Base-by-base conservation (phyloP, 30 jellyfish, hydroid and myxozoan genomes). In the Aurelia aurita region DNA sequence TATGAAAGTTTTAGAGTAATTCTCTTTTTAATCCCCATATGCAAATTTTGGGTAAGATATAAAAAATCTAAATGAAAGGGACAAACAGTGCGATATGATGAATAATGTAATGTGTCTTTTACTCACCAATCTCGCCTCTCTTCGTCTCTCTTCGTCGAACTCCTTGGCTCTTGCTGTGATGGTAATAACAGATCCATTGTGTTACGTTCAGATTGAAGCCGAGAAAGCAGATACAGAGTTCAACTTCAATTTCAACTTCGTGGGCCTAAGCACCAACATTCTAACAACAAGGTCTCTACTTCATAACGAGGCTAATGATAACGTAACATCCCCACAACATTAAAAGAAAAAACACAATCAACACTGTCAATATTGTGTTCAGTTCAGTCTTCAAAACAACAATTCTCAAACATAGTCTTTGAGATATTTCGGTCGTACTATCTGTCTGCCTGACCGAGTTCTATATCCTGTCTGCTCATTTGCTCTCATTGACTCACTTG, bases 381-480 rank as follows among this genome's bases (percentile, higher is more conserved):
- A 47, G 55, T 16, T 74, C 86, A 74, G 20, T 27, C 55, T 28
- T 5, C 58, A 72, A 72, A 72, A 72, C 45, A 72, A 72, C 22
- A 72, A 72, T 72, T 72, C 69, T 72, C 69, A 72, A 72, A 72
- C 86, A 55, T 51, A 74, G 86, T 74, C 73, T 54, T 22, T 74
- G 73, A 74, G 86, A 51, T 74, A 74, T 74, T 54, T 12, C 0
- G 86, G 86, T 55, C 44, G 65, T 74, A 45, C 73, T 46, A 74
- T 34, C 67, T 74, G 86, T 74, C 86, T 74, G 31, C 74, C 86
- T 51, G 86, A 74, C 44, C 86, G 86, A 23, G 86, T 74, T 74
- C 86, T 74, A 74, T 74, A 74, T 35, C 86, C 70, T 71, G 67
- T 46, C 86, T 74, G 74, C 86, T 66, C 57, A 66, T 66, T 28